A percentile compares a stretch with the other conserved stretches of the same genome.
Evolutionary conservation across 64 coral and sea anemone species (phyloP).

Genomic region (Dendronephthya gigantea): DNA sequence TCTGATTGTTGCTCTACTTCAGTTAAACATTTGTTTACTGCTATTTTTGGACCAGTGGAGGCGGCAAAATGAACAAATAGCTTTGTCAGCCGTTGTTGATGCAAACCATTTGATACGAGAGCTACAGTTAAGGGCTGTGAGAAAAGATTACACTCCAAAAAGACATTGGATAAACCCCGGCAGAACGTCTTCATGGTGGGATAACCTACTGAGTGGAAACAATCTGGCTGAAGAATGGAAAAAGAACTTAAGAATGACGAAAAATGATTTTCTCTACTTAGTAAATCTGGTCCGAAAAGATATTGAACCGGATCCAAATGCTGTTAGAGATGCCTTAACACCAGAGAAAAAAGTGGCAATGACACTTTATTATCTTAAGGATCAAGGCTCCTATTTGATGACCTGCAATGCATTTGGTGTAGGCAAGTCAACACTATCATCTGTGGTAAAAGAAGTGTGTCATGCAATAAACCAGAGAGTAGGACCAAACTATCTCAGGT

Average conservation of each 20-base stretch:
- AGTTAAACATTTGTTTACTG: not conserved
- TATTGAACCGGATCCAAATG: slow-evolving; percentile 12
- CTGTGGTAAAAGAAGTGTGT: slow-evolving; percentile 7
- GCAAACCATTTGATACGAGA: not conserved
- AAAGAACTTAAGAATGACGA: slow-evolving; percentile 36
- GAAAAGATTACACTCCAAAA: slow-evolving; percentile 29
- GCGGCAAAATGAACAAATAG: not conserved
- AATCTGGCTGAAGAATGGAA: slow-evolving; percentile 32
- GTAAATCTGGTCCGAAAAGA: slow-evolving; percentile 7
- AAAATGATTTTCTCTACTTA: not conserved
- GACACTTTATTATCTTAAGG: slow-evolving; percentile 30
- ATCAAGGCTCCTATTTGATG: slow-evolving; percentile 27
- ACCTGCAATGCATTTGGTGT: slow-evolving; percentile 43
- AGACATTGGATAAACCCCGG: slow-evolving; percentile 41
- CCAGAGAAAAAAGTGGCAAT: slow-evolving; percentile 32
- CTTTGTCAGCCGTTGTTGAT: not conserved
- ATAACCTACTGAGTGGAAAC: slow-evolving; percentile 22
- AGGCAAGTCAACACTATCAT: slow-evolving; percentile 15
- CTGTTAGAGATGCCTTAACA: not conserved
- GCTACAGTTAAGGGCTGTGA: not conserved
- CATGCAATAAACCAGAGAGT: not conserved
- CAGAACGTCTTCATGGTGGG: slow-evolving; percentile 42
- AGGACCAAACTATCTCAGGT: slow-evolving; percentile 23
- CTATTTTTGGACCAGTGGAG: not conserved
- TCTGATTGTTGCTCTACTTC: not conserved